Conservation (phyloP, 2,113 vertebrate genomes). For the Clarias batrachus region DNA sequence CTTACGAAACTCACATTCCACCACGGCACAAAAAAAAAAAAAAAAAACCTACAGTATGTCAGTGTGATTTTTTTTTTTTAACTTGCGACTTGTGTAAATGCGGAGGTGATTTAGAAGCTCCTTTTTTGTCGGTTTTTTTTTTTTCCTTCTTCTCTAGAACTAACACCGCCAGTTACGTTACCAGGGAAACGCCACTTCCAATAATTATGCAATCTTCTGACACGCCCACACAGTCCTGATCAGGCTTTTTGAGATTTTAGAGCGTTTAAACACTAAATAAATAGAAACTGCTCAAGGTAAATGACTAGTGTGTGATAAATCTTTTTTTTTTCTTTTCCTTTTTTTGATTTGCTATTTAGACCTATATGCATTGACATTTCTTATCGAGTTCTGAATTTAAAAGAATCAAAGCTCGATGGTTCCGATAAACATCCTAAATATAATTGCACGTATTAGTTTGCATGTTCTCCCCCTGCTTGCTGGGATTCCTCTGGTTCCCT, state of each 20-base stretch:
- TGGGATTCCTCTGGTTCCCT: too few relatives aligned
- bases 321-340: background rate
- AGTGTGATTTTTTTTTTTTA: background rate
- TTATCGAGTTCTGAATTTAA: background rate
- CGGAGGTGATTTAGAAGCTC: background rate
- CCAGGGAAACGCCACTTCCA: conserved; percentile 9
- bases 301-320: background rate
- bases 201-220: conserved; percentile 29
- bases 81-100: background rate
- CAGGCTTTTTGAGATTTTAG: background rate
- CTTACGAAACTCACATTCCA: background rate
- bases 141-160: background rate
- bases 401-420: background rate
- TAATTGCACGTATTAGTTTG: too few relatives aligned
- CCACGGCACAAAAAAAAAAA: background rate
- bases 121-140: background rate
- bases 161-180: background rate
- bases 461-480: too few relatives aligned
- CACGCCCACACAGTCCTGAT: conserved; percentile 27
- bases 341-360: background rate
- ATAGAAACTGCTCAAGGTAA: background rate
- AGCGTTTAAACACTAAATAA: background rate
- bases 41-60: background rate
- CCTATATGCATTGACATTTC: background rate
- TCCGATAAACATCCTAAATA: background rate